Evolutionary conservation across 2,113 vertebrate genomes (phyloP).

Genomic region (Otolemur garnettii): DNA sequence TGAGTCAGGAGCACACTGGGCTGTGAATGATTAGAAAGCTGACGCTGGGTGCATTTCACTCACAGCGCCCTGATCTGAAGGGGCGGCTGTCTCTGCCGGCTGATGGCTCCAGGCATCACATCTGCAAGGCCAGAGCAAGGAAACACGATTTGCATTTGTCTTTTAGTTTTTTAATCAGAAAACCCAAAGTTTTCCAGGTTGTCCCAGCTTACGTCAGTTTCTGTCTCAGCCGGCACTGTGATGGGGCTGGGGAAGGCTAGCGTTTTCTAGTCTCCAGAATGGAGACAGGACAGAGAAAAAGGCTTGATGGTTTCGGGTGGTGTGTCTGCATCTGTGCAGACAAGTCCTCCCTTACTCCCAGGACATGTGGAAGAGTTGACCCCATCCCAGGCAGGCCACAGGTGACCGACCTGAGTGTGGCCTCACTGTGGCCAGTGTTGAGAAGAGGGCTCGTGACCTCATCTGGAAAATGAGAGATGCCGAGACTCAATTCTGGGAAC

Average conservation of each 20-base stretch:
- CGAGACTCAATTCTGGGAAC: neutral
- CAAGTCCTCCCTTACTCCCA: neutral
- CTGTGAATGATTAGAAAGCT: neutral
- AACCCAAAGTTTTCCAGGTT: neutral
- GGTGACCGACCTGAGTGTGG: neutral
- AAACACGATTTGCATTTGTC: neutral
- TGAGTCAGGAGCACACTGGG: neutral
- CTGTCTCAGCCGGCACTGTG: neutral
- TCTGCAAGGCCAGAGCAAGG: neutral
- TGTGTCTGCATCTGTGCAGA: neutral
- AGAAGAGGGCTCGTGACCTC: neutral
- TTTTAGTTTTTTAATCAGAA: neutral
- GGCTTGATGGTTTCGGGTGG: neutral
- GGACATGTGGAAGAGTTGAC: rapidly evolving
- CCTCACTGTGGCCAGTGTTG: neutral
- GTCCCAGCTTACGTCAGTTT: neutral
- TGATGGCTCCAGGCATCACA: neutral
- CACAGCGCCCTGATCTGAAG: neutral
- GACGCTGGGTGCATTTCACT: neutral
- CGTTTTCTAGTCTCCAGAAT: neutral
- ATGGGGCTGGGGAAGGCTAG: neutral
- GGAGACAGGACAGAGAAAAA: neutral
- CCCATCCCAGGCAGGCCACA: neutral
- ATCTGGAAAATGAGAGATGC: neutral
- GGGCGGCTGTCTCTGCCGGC: neutral